phyloP scores from a whole-genome alignment of 2,888 invertebrate genomes.

The Brachypalpus laphriformis region DNA sequence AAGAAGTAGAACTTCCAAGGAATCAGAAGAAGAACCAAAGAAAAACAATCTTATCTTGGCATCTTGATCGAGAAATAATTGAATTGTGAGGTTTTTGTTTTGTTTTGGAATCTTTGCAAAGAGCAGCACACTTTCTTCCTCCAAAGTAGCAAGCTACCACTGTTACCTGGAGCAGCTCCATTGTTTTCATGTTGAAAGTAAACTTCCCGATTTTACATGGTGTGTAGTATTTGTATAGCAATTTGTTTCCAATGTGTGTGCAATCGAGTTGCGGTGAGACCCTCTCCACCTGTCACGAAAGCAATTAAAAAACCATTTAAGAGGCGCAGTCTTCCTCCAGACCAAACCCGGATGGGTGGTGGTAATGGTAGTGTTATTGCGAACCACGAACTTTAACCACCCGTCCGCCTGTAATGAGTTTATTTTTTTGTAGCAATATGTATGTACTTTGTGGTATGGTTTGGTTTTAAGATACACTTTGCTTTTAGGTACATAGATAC shows the following conservation, averaged over 20 bases:
- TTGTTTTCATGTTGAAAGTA: conserved; percentile 23
- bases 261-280: conserved; percentile 12
- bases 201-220: conserved; percentile 8
- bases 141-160: not conserved
- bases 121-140: conserved; percentile 8
- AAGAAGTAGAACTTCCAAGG: not conserved
- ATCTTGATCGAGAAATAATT: conserved; percentile 60
- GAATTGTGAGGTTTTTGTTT: conserved; percentile 47
- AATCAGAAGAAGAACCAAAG: not conserved
- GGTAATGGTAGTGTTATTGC: conserved; percentile 2
- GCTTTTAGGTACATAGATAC: not conserved
- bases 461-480: not conserved
- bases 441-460: too few species aligned
- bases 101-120: not conserved
- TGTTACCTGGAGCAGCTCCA: conserved; percentile 18
- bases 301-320: conserved; percentile 72
- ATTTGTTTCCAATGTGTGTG: conserved; percentile 51
- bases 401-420: conserved; percentile 36
- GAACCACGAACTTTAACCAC: conserved; percentile 33
- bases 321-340: conserved; percentile 31
- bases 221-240: conserved; percentile 39
- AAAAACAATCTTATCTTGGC: conserved; percentile 27
- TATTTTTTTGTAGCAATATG: too few species aligned
- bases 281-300: conserved; percentile 52
- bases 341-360: conserved; percentile 52